Percentiles rank a stretch among this genome's conserved stretches.
These are phyloP conservation scores for Perccottus glenii DNA, from an alignment of 2,113 vertebrate species.

Conservation along the genomic window DNA sequence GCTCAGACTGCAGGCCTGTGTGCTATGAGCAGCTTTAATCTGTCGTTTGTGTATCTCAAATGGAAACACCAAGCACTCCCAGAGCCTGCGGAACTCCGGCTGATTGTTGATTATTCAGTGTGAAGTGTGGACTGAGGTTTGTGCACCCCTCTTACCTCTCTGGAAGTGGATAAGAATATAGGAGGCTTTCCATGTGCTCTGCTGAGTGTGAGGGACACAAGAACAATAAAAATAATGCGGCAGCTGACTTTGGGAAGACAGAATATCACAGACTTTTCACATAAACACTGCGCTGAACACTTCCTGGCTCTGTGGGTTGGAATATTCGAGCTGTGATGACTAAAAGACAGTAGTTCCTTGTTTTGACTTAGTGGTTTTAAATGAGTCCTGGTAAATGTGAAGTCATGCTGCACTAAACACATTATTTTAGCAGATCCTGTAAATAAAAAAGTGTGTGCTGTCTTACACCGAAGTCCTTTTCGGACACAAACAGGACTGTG, in stretches of 20 bases:
- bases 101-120: constrained; percentile 74
- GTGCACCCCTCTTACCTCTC: constrained; percentile 42
- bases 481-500: constrained; percentile 79
- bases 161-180: constrained; percentile 39
- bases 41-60: constrained; percentile 41
- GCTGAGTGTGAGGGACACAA: neutral
- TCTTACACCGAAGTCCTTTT: constrained; percentile 69
- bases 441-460: too few species aligned
- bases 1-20: constrained; percentile 21
- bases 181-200: constrained; percentile 21
- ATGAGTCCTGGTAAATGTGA: too few species aligned
- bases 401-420: too few species aligned
- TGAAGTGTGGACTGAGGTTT: constrained; percentile 47
- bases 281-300: too few species aligned
- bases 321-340: too few species aligned
- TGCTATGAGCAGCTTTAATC: constrained; percentile 20
- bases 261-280: too few species aligned
- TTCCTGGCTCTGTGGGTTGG: too few species aligned
- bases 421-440: too few species aligned
- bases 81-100: constrained; percentile 41
- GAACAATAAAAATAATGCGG: too few species aligned
- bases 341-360: too few species aligned
- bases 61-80: constrained; percentile 34
- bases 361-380: too few species aligned
- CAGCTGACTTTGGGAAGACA: too few species aligned